Evolutionary conservation across 2,888 invertebrate species (phyloP), one percentile per base, ranked within the genome.

Genomic region (Leptothorax acervorum): DNA sequence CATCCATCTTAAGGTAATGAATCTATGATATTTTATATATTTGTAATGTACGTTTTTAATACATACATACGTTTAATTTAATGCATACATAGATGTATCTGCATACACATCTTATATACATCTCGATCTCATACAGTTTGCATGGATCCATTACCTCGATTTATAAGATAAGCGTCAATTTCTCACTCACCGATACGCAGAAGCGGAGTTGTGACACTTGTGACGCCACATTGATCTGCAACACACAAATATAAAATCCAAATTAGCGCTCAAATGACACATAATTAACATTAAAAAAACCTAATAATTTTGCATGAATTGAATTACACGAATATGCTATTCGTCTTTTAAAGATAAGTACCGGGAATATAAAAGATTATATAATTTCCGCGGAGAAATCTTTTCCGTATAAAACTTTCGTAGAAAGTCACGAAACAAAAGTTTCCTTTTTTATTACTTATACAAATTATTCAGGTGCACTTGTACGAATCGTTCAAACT

Each of bases 351-450:
- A 66, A 66, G 11, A 8, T 18, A 51, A n/a, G n/a, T n/a, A n/a
- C 53, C n/a, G n/a, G 6, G 53, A 18, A 45, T 48, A 18, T 48
- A 18, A 66, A 45, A 48, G 9, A 28, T 66, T 45, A 66, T 28
- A 0, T 45, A 66, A 66, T 45, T 45, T 66, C 45, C 45, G 28
- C 45, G 18, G 28, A 48, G 45, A 66, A 66, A 66, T 45, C 18
- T 28, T 66, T 4, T 18, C 12, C 9, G 23, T 66, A 23, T 23
- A 23, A 45, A 66, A 11, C 45, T 66, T 28, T 66, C 28, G 9
- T 28, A 66, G 45, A 66, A 66, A 66, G 42, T 28, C 4, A 39
- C 8, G n/a, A 62, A n/a, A 39, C 35, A 62, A 65, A 45, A 65
- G 9, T 42, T 66, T 48, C 6, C 18, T 31, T 68, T 42, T 68